Evolutionary conservation across 2,797 vertebrate genomes (phyloP), one percentile per base, ranked within the genome.

Genomic region (Gobionotothen gibberifrons): DNA sequence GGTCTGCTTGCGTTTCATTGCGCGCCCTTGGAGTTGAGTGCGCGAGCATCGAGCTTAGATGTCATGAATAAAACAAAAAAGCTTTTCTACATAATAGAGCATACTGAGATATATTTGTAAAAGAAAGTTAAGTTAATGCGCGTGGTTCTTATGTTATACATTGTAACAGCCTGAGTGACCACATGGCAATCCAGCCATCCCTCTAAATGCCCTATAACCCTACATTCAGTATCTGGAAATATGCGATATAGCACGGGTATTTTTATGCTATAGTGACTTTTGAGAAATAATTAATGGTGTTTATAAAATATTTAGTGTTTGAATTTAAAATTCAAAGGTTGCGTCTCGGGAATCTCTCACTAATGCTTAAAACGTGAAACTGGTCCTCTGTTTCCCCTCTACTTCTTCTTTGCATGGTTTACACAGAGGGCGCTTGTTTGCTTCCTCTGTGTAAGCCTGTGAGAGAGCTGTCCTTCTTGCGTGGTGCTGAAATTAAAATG

Each of bases 401-500:
- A 2, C 9, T 53, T 15, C 10, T 46, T 53, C n/a, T 48, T 56
- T 13, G 43, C 55, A 21, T 62, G 68, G 48, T 46, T 79, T 26
- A 66, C 59, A 81, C 88, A 88, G 76, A 81, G 82, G 78, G 51
- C 67, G 48, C 80, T 81, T 88, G 85, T 87, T 84, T 82, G 9
- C 49, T 29, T 70, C 48, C 69, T 72, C 62, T 9, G 52, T 78
- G 42, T 74, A 58, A 55, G 82, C 47, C 76, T 78, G 61, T 57
- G 74, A 85, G 70, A 87, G 92, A 93, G 87, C 93, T 94, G 92
- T 93, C 89, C 88, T 51, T 76, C 71, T 60, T 51, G 19, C 55
- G 51, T 81, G 81, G 91, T 93, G 86, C 93, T 93, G 93, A 93
- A 93, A 92, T 83, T n/a, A 75, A 79, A 88, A 82, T 73, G 55